Evolutionary conservation across 2,888 invertebrate species (phyloP).

Genomic region (Lepidocyrtinus sp.): DNA sequence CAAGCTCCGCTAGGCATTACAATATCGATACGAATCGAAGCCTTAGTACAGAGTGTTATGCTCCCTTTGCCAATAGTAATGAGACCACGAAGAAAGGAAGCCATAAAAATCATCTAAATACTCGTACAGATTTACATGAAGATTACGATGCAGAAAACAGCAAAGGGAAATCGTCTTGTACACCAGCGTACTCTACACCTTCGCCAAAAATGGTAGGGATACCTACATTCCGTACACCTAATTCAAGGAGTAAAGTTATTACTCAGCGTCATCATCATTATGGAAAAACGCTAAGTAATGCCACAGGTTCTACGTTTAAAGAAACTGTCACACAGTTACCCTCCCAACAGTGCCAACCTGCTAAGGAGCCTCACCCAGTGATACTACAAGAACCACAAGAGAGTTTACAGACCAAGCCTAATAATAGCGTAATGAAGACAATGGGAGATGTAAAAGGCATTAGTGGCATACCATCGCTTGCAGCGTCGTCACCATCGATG

Average conservation of each 20-base stretch:
- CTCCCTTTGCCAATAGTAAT: constrained; percentile 55
- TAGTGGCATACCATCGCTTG: too few species aligned
- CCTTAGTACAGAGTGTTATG: constrained; percentile 5
- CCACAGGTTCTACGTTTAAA: constrained; percentile 17
- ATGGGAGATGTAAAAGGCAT: constrained; percentile 14
- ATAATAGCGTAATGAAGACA: constrained; percentile 15
- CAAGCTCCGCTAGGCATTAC: constrained; percentile 50
- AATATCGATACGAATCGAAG: not conserved
- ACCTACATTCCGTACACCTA: constrained; percentile 54
- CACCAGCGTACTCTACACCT: not conserved
- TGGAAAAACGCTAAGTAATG: constrained; percentile 47
- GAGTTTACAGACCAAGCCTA: not conserved
- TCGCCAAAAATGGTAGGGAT: constrained; percentile 55
- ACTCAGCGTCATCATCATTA: constrained; percentile 44
- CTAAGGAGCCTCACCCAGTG: constrained; percentile 47
- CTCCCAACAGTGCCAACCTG: constrained; percentile 16
- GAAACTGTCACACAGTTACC: constrained; percentile 44
- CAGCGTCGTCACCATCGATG: not conserved
- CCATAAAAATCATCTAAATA: constrained; percentile 22
- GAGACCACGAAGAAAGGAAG: constrained; percentile 57
- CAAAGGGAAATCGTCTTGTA: constrained; percentile 50
- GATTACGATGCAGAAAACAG: constrained; percentile 13
- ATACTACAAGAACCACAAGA: not conserved
- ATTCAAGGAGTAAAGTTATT: constrained; percentile 41
- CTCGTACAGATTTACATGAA: constrained; percentile 36